These are phyloP conservation scores for Papilio polyxenes DNA, from an alignment of 1,140 invertebrate genomes.

Conservation along the genomic window DNA sequence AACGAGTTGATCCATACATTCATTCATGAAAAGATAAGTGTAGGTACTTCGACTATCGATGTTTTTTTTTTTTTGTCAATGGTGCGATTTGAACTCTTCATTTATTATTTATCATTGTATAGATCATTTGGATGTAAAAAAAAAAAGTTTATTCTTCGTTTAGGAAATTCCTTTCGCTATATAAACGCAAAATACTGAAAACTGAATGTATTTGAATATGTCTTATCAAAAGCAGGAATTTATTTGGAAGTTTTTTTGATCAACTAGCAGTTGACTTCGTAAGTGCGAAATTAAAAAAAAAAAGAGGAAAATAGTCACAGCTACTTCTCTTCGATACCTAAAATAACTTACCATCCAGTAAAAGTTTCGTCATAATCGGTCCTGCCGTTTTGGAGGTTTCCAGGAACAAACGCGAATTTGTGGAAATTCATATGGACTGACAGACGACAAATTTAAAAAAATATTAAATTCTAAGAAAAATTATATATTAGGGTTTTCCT, in stretches of 20 bases:
- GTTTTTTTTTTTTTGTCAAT: neutral
- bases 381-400: no score
- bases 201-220: neutral
- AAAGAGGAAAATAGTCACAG: no score
- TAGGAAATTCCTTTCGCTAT: neutral
- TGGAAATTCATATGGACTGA: no score
- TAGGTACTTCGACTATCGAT: neutral
- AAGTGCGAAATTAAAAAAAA: neutral
- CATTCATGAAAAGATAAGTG: neutral
- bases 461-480: no score
- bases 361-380: no score
- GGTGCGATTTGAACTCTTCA: neutral
- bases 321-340: no score
- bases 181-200: neutral
- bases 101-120: neutral
- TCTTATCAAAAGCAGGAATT: neutral
- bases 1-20: neutral
- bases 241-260: no score
- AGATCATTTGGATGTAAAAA: neutral
- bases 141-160: neutral
- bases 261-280: no score
- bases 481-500: no score
- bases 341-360: no score
- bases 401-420: no score
- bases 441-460: no score